Base-by-base conservation (phyloP, 2,113 vertebrate species). In the Lagopus leucura region DNA sequence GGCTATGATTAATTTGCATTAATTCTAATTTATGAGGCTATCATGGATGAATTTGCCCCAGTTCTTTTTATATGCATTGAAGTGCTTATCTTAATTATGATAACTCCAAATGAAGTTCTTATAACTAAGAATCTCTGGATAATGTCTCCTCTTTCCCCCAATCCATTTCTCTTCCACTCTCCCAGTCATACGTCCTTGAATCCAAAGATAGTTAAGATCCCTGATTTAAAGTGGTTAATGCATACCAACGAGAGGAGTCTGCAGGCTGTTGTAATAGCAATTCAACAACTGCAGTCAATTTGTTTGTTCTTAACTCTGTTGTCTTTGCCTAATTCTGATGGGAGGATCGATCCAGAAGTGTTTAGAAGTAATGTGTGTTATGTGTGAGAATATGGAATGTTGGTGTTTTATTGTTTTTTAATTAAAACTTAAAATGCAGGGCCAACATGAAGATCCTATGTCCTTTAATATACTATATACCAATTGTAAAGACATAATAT, bases 251-350 rank as follows among this genome's bases (percentile, higher is more conserved):
- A 11, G 18, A 21, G 21, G 6, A 64, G 43, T 64, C 30, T 36
- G 10, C 10, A 64, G 27, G 19, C n/a, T 73, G 28, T 64, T 78
- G 20, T 43, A 67, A 34, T 18, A 57, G 8, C 38, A 10, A 7
- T 88, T 64, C 13, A 47, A 2, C 0, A 2, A 5, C 36, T 83
- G 19, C 3, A 0, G 17, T 78, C 25, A 55, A 1, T 80, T 61
- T 79, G 3, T 86, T 88, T 65, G 21, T 54, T 86, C 21, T 71
- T 15, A n/a, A 8, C 27, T 86, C 13, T 80, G 34, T 61, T n/a
- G 52, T 76, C 30, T 73, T 28, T 82, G 9, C 24, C 85, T 2
- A 6, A 92, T 93, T 89, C 30, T 92, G 32, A 11, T 78, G 24
- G 85, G 25, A 78, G 15, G 8, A 15, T 42, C 38, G 42, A 74